Evolutionary conservation across 2,113 vertebrate species (phyloP).

Genomic region (Microcebus murinus): DNA sequence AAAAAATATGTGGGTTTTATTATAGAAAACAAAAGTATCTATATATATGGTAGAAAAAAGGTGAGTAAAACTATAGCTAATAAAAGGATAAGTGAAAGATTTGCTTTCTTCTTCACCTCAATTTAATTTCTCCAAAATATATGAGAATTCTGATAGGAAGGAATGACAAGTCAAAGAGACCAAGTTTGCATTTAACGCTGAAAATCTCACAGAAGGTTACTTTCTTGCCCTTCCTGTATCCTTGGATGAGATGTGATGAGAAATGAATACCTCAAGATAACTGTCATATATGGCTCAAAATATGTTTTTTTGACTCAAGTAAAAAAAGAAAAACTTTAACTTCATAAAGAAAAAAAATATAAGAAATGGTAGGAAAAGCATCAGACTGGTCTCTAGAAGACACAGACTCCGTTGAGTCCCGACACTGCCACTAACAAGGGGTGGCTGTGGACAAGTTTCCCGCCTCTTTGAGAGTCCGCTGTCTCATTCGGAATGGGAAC

Average conservation of each 20-base stretch:
- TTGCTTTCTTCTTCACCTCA: not conserved
- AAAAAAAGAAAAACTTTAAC: not conserved
- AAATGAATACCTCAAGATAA: not conserved
- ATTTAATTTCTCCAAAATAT: not conserved
- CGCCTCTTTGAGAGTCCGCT: not conserved
- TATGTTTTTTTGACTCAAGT: not conserved
- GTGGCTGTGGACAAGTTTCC: not conserved
- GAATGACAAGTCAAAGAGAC: not conserved
- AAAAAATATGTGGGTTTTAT: not conserved
- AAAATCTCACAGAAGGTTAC: not conserved
- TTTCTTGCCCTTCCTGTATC: not conserved
- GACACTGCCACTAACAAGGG: accelerated
- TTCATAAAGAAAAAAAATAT: not conserved
- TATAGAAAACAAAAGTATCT: not conserved
- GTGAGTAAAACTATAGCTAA: not conserved
- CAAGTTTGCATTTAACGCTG: not conserved
- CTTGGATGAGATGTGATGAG: not conserved
- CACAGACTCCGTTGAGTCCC: not conserved
- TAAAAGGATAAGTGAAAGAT: not conserved
- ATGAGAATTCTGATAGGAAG: not conserved
- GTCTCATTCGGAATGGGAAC: accelerated
- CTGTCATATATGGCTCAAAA: not conserved
- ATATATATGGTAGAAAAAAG: not conserved
- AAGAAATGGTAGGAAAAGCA: not conserved
- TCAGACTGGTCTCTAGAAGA: not conserved